Base-by-base conservation (phyloP, 2,888 invertebrate genomes). In the Pomacea canaliculata region DNA sequence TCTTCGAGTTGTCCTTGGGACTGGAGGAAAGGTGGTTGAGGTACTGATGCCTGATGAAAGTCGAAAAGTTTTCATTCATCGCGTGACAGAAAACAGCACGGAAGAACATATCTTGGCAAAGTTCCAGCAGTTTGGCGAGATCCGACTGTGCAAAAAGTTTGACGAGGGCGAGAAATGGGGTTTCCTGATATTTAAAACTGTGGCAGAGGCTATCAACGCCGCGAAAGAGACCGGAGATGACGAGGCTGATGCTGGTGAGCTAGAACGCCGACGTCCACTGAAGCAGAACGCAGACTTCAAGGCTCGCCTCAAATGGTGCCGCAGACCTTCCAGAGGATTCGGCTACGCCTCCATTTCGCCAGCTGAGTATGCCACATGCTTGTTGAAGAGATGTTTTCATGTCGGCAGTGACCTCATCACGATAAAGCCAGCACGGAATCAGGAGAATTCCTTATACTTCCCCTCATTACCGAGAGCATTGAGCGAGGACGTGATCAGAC, bases 41-140 rank as follows among this genome's bases (percentile, higher is more conserved):
- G 62, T 87, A 5, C 79, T 86, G n/a, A 83, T 84, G 82, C 83
- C 85, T 51, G 46, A 82, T 59, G 79, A 87, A 66, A 85, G 78
- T 75, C 80, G 82, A 59, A 76, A 81, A 49, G 74, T 85, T 19
- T 76, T 82, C 46, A 80, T 85, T 51, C 79, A 73, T 13, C 77
- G 74, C n/a, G 74, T 79, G 10, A 71, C 46, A 27, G 46, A 70
- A 23, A 23, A 56, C 10, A 66, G 78, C 13, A 79, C 77, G 12
- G 76, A 78, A 63, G 71, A 71, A 37, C 70, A 56, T 10, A 70
- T 82, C 7, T 56, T 65, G 49, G 56, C 59, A n/a, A 81, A 79
- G 51, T 84, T 83, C 77, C 76, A 78, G n/a, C 13, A 66, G 12
- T 82, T 82, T 76, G 85, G 84, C 18, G 67, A 83, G 19, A 78